Conservation (phyloP, 2,888 invertebrate genomes). For the Prenolepis imparis region DNA sequence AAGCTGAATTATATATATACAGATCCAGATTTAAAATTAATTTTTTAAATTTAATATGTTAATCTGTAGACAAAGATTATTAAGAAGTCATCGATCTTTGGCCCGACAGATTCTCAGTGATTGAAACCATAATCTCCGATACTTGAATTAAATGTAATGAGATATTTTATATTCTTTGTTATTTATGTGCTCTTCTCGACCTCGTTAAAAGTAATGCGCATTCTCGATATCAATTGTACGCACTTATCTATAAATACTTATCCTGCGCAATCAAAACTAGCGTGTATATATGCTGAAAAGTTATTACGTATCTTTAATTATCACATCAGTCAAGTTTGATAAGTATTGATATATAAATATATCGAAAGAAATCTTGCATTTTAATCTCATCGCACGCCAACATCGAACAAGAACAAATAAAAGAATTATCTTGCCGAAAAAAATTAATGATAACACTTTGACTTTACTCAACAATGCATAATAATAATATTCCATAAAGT, state of each 20-base stretch:
- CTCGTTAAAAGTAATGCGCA: conserved; percentile 23
- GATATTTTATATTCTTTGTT: not conserved
- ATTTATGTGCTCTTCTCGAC: not conserved
- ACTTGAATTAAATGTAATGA: conserved; percentile 4
- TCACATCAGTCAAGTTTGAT: conserved; percentile 34
- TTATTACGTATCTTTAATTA: conserved; percentile 33
- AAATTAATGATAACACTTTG: conserved; percentile 8
- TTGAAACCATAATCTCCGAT: conserved; percentile 3
- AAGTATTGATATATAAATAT: conserved; percentile 28
- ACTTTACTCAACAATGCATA: not conserved
- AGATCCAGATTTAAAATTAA: not conserved
- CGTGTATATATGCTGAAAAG: conserved; percentile 3
- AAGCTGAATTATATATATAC: not conserved
- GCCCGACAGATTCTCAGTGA: not conserved
- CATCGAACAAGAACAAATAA: conserved; percentile 4
- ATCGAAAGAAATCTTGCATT: conserved; percentile 14
- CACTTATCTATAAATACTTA: conserved; percentile 28
- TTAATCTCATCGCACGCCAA: not conserved
- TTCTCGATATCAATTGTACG: not conserved
- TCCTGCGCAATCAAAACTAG: conserved; percentile 18
- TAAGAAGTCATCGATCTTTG: conserved; percentile 21
- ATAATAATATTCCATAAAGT: not conserved
- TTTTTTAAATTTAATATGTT: conserved; percentile 10
- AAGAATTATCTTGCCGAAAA: not conserved
- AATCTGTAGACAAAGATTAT: not conserved